phyloP scores from a whole-genome alignment of 2,113 vertebrate species.

The Lepus timidus region DNA sequence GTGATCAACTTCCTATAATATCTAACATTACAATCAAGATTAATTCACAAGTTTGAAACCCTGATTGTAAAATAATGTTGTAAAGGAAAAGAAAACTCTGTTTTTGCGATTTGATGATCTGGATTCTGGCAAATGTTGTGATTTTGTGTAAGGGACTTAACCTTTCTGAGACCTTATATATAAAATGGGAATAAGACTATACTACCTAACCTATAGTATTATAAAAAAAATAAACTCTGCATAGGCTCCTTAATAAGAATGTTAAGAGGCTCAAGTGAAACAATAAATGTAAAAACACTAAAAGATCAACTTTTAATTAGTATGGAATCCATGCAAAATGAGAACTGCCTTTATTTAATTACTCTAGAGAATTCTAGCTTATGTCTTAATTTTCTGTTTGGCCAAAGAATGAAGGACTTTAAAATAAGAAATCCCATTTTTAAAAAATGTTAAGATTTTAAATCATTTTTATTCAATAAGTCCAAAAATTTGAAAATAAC shows the following conservation, averaged over 20 bases:
- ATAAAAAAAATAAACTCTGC: slow-evolving; percentile 16
- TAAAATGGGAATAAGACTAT: slow-evolving; percentile 38
- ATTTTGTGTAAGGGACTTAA: background rate
- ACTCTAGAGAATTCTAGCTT: background rate
- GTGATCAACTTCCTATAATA: background rate
- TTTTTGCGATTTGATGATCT: background rate
- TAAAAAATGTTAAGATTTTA: slow-evolving; percentile 22
- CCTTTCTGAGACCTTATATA: background rate
- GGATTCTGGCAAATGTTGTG: slow-evolving; percentile 27
- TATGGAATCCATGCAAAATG: background rate
- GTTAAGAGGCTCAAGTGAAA: slow-evolving; percentile 28
- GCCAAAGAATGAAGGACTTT: background rate
- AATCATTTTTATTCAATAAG: slow-evolving; percentile 12
- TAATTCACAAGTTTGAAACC: slow-evolving; percentile 14
- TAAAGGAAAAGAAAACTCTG: background rate
- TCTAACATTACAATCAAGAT: background rate
- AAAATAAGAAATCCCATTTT: slow-evolving; percentile 42
- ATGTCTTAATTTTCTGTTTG: background rate
- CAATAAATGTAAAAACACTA: slow-evolving; percentile 20
- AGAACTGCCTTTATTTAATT: slow-evolving; percentile 15
- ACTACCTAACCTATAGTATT: background rate
- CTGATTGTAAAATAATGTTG: background rate
- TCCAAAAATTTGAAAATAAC: slow-evolving; percentile 45
- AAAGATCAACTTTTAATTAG: background rate
- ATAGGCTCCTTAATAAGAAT: background rate